Base-by-base conservation (phyloP, 2,113 vertebrate genomes). In the Apteryx mantelli region DNA sequence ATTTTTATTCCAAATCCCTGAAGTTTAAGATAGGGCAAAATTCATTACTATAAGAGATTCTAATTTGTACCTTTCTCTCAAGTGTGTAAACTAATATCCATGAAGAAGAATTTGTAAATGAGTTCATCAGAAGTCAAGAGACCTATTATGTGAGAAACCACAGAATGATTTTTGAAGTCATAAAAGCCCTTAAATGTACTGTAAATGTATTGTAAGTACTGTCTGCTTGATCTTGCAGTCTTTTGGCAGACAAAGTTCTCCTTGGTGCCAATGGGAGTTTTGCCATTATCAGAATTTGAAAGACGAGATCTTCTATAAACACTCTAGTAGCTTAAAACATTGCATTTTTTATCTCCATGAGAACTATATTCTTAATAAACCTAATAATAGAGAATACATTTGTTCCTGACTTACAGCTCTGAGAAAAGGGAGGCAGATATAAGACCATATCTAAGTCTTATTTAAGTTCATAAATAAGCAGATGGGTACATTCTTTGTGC, bases 221-320 rank as follows among this genome's bases (percentile, higher is more conserved):
- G 38, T 89, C 70, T 89, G 15, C n/a, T 69, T 89, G 69, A 91
- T 95, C 58, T 90, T 91, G 34, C 24, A 77, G 76, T 42, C 75
- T 91, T 90, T 91, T 93, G 96, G 92, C 91, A 76, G 52, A 42
- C 28, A 79, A 87, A 86, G 74, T 76, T 91, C 61, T 92, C 34
- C 36, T 82, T 85, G 30, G 95, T 93, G 74, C 70, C 92, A 95
- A 53, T 63, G 81, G 84, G 76, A 95, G 30, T 89, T 91, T 82
- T 95, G 63, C 66, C 56, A 82, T 92, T 82, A 87, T 44, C 38
- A 74, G 81, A 95, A 85, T 87, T 91, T 87, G 64, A 89, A 89
- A 91, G 53, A 82, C 1, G 2, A 95, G 81, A 70, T 88, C 53
- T 78, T 87, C 38, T 95, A 50, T 40, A 82, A 97, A 77, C 44